These are phyloP conservation scores for Cydia fagiglandana DNA, from an alignment of 1,140 invertebrate genomes.

Conservation along the genomic window DNA sequence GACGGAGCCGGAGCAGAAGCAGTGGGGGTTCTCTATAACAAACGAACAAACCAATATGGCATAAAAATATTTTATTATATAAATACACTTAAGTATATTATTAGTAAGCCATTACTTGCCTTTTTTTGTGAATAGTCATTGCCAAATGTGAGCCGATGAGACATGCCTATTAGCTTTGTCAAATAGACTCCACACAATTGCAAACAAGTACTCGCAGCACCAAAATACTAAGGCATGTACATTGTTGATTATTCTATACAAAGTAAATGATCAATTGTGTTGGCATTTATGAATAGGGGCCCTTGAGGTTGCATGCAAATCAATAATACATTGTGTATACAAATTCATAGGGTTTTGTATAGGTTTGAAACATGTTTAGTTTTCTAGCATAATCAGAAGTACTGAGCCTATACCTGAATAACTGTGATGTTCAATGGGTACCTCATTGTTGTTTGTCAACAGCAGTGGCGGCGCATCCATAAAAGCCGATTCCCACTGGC, in stretches of 20 bases:
- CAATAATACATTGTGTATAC: conserved; percentile 18
- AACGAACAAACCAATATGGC: no score
- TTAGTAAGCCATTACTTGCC: neutral
- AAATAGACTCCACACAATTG: conserved; percentile 13
- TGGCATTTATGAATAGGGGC: conserved; percentile 28
- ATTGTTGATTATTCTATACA: conserved; percentile 11
- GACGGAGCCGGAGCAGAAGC: no score
- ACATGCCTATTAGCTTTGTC: neutral
- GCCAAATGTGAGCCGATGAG: neutral
- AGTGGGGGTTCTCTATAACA: no score
- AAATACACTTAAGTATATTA: no score
- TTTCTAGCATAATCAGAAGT: no score
- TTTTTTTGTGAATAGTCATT: neutral
- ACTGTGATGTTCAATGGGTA: no score
- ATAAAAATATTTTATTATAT: no score
- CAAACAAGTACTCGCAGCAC: neutral
- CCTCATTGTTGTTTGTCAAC: no score
- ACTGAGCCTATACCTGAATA: no score
- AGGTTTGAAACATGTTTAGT: neutral
- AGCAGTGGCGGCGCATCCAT: no score
- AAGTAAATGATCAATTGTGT: conserved; percentile 26
- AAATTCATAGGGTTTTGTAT: conserved; percentile 12
- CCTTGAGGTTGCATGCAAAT: conserved; percentile 28
- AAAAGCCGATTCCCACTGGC: no score
- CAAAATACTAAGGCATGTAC: neutral